These are phyloP conservation scores for Leguminivora glycinivorella DNA, from an alignment of 1,140 invertebrate genomes.

Conservation along the genomic window DNA sequence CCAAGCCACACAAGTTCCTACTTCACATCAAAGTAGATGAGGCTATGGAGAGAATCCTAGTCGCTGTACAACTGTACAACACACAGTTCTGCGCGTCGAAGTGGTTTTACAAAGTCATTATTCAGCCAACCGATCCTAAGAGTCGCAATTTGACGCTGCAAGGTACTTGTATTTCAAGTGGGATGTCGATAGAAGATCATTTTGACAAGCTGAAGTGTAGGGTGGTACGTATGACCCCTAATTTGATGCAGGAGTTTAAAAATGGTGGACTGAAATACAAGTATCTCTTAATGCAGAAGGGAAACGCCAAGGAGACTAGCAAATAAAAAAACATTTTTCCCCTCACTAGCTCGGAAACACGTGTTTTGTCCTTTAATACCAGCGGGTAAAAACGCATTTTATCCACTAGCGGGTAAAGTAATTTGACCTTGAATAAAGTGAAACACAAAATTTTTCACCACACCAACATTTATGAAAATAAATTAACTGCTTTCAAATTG, in stretches of 20 bases:
- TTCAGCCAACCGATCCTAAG: constrained; percentile 29
- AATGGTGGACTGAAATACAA: neutral
- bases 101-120: constrained; percentile 51
- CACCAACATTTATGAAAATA: too few species aligned
- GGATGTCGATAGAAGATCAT: constrained; percentile 30
- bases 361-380: too few species aligned
- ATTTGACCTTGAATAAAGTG: too few species aligned
- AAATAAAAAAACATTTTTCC: neutral
- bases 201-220: neutral
- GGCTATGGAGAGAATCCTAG: constrained; percentile 35
- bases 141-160: constrained; percentile 52
- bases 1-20: constrained; percentile 49
- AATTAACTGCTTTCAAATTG: too few species aligned
- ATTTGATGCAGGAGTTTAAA: neutral
- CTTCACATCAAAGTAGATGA: constrained; percentile 46
- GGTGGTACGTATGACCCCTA: neutral
- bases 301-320: neutral
- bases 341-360: too few species aligned
- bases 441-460: too few species aligned
- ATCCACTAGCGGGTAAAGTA: too few species aligned
- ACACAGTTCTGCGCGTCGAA: constrained; percentile 47
- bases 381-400: too few species aligned
- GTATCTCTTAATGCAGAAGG: neutral
- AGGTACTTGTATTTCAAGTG: constrained; percentile 40
- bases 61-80: constrained; percentile 49